A percentile compares a stretch with the other conserved stretches of the same genome.
These are phyloP conservation scores for Urocolius indicus DNA, from an alignment of 2,113 vertebrate species.

Conservation along the genomic window DNA sequence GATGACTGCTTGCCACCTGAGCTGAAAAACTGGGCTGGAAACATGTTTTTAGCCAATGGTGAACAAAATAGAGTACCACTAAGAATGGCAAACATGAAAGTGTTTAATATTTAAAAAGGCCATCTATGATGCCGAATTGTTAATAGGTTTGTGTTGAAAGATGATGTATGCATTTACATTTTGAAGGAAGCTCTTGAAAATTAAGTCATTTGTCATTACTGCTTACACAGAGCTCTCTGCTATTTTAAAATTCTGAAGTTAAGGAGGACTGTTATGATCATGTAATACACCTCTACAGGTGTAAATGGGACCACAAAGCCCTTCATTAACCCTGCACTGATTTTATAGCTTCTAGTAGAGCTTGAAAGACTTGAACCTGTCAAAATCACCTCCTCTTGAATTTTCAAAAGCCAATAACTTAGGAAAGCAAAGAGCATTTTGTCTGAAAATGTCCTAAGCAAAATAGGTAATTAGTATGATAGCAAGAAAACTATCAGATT, in stretches of 20 bases:
- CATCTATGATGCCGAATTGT: not conserved
- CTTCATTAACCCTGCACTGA: not conserved
- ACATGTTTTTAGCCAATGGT: not conserved
- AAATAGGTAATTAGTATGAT: not conserved
- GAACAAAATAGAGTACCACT: not conserved
- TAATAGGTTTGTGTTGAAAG: not conserved
- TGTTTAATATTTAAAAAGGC: not conserved
- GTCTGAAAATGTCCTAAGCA: not conserved
- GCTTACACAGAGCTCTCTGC: not conserved
- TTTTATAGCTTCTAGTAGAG: not conserved
- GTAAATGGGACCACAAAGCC: not conserved
- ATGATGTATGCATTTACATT: not conserved
- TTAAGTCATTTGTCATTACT: not conserved
- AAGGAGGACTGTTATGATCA: not conserved
- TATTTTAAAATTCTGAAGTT: slow-evolving; percentile 1
- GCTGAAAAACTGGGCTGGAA: not conserved
- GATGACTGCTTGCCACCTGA: not conserved
- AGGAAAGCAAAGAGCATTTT: not conserved
- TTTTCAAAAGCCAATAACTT: not conserved
- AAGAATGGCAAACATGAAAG: not conserved
- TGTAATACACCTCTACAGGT: not conserved
- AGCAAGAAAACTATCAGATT: not conserved
- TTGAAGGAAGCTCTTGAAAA: not conserved
- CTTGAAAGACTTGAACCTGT: not conserved
- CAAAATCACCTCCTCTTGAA: not conserved